phyloP scores from a whole-genome alignment of 2,797 vertebrate species.

The Neoniphon sammara region DNA sequence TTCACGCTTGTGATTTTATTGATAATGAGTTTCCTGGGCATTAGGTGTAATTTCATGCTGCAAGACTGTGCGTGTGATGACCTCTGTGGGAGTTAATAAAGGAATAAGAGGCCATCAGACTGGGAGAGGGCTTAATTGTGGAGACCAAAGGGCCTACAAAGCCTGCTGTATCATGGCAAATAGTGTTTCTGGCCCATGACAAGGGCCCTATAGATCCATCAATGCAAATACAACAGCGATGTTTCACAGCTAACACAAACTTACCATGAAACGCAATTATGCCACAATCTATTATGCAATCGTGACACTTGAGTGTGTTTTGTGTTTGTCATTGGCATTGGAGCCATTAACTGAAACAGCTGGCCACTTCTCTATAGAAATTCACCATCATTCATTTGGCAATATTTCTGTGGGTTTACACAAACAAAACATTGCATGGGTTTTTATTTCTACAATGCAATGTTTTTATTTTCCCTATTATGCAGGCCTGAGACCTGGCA shows the following conservation, averaged over 20 bases:
- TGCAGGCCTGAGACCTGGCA: slow-evolving; percentile 92
- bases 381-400: slow-evolving; percentile 46
- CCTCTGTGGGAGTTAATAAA: slow-evolving; percentile 83
- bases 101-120: slow-evolving; percentile 73
- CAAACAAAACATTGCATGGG: slow-evolving; percentile 50
- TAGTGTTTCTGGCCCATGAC: slow-evolving; percentile 56
- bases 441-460: slow-evolving; percentile 30
- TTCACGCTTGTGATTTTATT: slow-evolving; percentile 86
- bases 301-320: slow-evolving; percentile 62
- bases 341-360: slow-evolving; percentile 68
- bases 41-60: slow-evolving; percentile 86
- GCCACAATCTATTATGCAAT: slow-evolving; percentile 62
- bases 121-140: slow-evolving; percentile 73
- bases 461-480: slow-evolving; percentile 24
- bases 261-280: slow-evolving; percentile 72
- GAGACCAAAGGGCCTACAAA: slow-evolving; percentile 68
- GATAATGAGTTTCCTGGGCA: slow-evolving; percentile 85
- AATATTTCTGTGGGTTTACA: slow-evolving; percentile 45
- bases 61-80: slow-evolving; percentile 75
- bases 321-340: slow-evolving; percentile 45
- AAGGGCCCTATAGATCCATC: slow-evolving; percentile 72
- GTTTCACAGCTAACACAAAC: slow-evolving; percentile 45
- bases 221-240: slow-evolving; percentile 65
- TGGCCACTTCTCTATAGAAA: slow-evolving; percentile 62
- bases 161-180: slow-evolving; percentile 72